Conservation (phyloP, 1,140 invertebrate genomes). For the Nasonia vitripennis region DNA sequence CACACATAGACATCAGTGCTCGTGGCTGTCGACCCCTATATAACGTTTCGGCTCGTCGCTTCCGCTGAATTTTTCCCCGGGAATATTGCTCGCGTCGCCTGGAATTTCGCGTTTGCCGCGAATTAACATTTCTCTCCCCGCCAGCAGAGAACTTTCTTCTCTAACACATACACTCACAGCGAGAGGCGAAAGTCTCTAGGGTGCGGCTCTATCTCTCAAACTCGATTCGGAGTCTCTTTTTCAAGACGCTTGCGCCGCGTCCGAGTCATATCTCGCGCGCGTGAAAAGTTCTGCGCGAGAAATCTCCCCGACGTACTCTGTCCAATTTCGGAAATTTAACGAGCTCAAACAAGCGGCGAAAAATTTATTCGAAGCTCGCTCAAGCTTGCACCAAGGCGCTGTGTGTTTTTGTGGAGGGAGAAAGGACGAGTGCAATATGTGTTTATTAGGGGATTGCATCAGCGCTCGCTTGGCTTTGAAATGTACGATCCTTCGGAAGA, state of each 20-base stretch:
- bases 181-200: neutral
- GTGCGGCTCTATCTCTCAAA: neutral
- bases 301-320: too few relatives aligned
- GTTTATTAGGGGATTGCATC: conserved; percentile 5
- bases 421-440: neutral
- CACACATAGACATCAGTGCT: too few relatives aligned
- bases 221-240: neutral
- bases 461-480: neutral
- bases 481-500: too few relatives aligned
- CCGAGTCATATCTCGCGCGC: too few relatives aligned
- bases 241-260: too few relatives aligned
- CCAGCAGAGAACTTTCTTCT: neutral
- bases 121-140: neutral
- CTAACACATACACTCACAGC: neutral
- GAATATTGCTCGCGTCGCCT: neutral
- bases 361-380: too few relatives aligned
- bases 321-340: too few relatives aligned
- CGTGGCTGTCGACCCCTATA: neutral
- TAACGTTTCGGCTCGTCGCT: neutral
- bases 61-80: neutral
- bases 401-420: neutral
- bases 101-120: neutral
- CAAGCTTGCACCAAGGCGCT: too few relatives aligned
- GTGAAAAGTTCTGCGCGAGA: too few relatives aligned
- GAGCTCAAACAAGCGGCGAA: too few relatives aligned